Evolutionary conservation across 2,797 vertebrate species (phyloP).

Genomic region (Adrianichthys oophorus): DNA sequence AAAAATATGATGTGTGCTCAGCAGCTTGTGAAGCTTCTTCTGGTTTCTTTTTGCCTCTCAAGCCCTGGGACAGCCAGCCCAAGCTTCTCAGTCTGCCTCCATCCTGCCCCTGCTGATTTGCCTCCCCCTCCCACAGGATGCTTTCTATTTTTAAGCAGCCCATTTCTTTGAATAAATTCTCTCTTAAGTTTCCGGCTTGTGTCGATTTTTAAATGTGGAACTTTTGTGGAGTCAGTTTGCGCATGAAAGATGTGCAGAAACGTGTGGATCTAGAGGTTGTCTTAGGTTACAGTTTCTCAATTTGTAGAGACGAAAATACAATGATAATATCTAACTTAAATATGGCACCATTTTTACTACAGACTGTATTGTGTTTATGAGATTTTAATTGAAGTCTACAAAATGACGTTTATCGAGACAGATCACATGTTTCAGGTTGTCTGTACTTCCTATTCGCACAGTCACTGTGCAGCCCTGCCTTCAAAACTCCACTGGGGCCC

Average conservation of each 20-base stretch:
- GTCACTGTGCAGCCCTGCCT: slow-evolving; percentile 69
- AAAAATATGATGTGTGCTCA: slow-evolving; percentile 22
- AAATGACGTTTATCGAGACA: too few species aligned
- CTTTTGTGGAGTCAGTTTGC: slow-evolving; percentile 25
- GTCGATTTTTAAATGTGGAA: slow-evolving; percentile 43
- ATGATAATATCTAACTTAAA: too few species aligned
- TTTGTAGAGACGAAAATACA: too few species aligned
- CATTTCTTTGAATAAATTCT: slow-evolving; percentile 79
- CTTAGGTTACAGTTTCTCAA: slow-evolving; percentile 1
- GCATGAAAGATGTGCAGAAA: slow-evolving; percentile 26
- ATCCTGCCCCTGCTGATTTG: slow-evolving; percentile 55
- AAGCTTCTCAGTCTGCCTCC: slow-evolving; percentile 38
- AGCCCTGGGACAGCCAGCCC: slow-evolving; percentile 58
- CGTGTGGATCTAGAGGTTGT: slow-evolving; percentile 16
- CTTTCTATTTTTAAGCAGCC: slow-evolving; percentile 82
- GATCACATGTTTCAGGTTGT: background rate
- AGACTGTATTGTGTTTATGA: too few species aligned
- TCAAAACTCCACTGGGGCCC: slow-evolving; percentile 69
- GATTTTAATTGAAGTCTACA: too few species aligned
- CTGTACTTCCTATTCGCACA: slow-evolving; percentile 28
- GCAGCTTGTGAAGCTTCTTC: slow-evolving; percentile 21
- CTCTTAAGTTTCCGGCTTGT: slow-evolving; percentile 69
- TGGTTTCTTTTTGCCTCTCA: slow-evolving; percentile 14
- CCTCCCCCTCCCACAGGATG: slow-evolving; percentile 65
- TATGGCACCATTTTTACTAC: too few species aligned